These are phyloP conservation scores for Hartigia nigra DNA, from an alignment of 2,888 invertebrate species.

Conservation along the genomic window DNA sequence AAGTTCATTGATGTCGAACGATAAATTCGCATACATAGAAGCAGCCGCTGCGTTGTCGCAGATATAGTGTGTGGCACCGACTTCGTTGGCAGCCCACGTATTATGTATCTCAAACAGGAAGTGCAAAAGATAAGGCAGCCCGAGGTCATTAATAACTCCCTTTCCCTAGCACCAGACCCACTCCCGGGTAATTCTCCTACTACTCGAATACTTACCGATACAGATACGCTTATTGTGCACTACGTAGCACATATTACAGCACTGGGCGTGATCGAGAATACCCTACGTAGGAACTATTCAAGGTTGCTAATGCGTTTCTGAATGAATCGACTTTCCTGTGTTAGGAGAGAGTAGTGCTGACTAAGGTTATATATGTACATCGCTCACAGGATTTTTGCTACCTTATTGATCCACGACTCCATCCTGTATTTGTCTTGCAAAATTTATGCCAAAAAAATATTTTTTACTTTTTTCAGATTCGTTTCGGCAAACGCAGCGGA, in stretches of 20 bases:
- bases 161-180: conserved; percentile 21
- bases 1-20: neutral
- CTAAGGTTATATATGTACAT: neutral
- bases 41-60: neutral
- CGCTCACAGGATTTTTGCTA: neutral
- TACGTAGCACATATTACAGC: neutral
- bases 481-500: too few species aligned
- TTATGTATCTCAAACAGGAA: conserved; percentile 50
- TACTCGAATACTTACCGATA: neutral
- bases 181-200: conserved; percentile 16
- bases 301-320: neutral
- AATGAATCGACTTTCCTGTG: neutral
- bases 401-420: neutral
- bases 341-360: neutral
- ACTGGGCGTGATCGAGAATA: neutral
- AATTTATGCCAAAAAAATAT: neutral
- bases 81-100: conserved; percentile 20
- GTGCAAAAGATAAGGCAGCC: conserved; percentile 52
- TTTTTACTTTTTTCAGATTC: too few species aligned
- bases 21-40: conserved; percentile 2
- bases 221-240: neutral
- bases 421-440: neutral
- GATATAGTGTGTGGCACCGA: neutral
- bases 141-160: conserved; percentile 49
- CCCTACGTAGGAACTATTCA: neutral